These are phyloP conservation scores for Lordiphosa collinella DNA, from an alignment of 1,140 invertebrate species.

Conservation along the genomic window DNA sequence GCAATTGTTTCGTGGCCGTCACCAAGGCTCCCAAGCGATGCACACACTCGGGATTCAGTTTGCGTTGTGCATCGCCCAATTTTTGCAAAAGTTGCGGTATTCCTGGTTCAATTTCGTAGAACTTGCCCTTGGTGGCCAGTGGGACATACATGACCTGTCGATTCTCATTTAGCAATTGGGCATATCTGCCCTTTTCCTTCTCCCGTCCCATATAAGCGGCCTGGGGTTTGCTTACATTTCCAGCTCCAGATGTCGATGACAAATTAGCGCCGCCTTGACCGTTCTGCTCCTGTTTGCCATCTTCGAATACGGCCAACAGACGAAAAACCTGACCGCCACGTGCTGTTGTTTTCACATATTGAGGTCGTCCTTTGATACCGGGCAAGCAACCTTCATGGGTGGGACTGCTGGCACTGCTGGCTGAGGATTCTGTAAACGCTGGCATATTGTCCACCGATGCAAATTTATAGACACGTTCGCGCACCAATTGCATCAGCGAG, in stretches of 20 bases:
- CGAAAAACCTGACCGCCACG: slow-evolving; percentile 76
- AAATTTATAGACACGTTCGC: slow-evolving; percentile 78
- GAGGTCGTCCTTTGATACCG: slow-evolving; percentile 56
- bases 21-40: slow-evolving; percentile 68
- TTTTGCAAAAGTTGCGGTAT: slow-evolving; percentile 76
- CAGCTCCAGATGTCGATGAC: slow-evolving; percentile 19
- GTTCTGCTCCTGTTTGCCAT: slow-evolving; percentile 69
- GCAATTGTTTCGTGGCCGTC: slow-evolving; percentile 57
- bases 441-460: slow-evolving; percentile 77
- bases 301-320: slow-evolving; percentile 74
- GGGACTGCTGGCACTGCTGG: slow-evolving; percentile 47
- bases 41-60: slow-evolving; percentile 78
- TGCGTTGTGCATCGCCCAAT: slow-evolving; percentile 49
- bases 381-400: slow-evolving; percentile 68
- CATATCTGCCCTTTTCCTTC: slow-evolving; percentile 78
- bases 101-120: slow-evolving; percentile 76
- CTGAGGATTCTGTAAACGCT: slow-evolving; percentile 70
- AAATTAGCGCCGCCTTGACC: slow-evolving; percentile 17
- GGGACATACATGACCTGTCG: slow-evolving; percentile 77
- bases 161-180: slow-evolving; percentile 75
- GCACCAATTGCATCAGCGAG: slow-evolving; percentile 71
- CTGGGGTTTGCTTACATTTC: slow-evolving; percentile 31
- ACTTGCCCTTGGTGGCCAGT: slow-evolving; percentile 75
- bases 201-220: slow-evolving; percentile 52
- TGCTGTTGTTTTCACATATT: slow-evolving; percentile 76